Evolutionary conservation across 2,888 invertebrate species (phyloP), one percentile per base, ranked within the genome.

Genomic region (Spialia ferax): DNA sequence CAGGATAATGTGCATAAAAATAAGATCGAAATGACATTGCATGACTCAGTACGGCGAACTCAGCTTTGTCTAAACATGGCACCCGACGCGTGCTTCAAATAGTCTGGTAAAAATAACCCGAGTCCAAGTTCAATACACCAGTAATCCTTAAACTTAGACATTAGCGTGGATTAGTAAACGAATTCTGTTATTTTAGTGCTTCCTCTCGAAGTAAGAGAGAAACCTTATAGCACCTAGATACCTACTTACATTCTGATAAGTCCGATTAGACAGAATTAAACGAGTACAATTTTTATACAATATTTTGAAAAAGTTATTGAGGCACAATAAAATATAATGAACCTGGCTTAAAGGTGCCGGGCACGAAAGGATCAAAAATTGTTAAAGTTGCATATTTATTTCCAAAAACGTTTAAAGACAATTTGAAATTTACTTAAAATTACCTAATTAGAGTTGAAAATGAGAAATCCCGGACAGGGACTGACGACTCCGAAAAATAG

Each of bases 51-150:
- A 18, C 23, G 20, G 45, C 55, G 32, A 62, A 32, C 18, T 56
- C 42, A 29, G 48, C 50, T 64, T 59, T 50, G 59, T 57, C 50
- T 65, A 65, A 59, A 65, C 48, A 65, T 52, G 65, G 65, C 56
- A 57, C 32, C 48, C 38, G 64, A 32, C 64, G 65, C 65, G 57
- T 52, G 57, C 65, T 48, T 59, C 57, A 50, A 57, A 65, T 65
- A 65, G 57, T 59, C 18, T 20, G 57, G 38, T 65, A 65, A 65
- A 65, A 65, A 65, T 65, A 65, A 57, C 64, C 64, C 18, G 35
- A 57, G 13, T 59, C 59, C 55, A 18, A 59, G 65, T 65, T 65
- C 65, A 65, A 65, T 65, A 65, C 59, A 55, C 65, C 38, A 52
- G 57, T 65, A 65, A 59, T 65, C 38, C 38, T 62, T 22, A 32